These are phyloP conservation scores for Mesorhabditis sp. DNA, from an alignment of 2,888 invertebrate genomes.

Conservation along the genomic window DNA sequence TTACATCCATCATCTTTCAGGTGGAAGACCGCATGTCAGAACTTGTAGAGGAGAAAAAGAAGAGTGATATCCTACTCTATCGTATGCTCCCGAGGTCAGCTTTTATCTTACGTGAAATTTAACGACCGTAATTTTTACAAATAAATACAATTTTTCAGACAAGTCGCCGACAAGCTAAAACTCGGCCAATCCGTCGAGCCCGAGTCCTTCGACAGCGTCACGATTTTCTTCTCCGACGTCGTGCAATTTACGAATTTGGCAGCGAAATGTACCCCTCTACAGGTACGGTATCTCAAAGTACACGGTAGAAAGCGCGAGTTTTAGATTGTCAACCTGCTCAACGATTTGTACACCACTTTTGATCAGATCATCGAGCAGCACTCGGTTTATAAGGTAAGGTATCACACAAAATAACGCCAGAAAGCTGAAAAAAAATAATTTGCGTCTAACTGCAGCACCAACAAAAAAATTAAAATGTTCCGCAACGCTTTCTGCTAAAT, in stretches of 20 bases:
- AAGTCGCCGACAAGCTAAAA: slow-evolving; percentile 49
- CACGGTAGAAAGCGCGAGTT: background rate
- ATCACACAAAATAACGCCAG: no score
- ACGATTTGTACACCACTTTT: slow-evolving; percentile 53
- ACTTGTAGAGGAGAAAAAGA: slow-evolving; percentile 51
- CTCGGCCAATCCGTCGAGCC: slow-evolving; percentile 46
- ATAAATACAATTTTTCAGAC: no score
- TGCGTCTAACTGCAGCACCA: background rate
- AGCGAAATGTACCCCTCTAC: slow-evolving; percentile 43
- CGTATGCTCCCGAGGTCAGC: slow-evolving; percentile 48
- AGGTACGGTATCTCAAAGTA: slow-evolving; percentile 13
- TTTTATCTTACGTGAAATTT: no score
- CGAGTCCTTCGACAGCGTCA: slow-evolving; percentile 44
- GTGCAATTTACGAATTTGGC: slow-evolving; percentile 48
- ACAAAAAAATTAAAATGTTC: background rate
- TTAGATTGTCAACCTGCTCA: slow-evolving; percentile 49
- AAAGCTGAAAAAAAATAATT: background rate
- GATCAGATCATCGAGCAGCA: slow-evolving; percentile 49
- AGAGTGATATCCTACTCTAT: slow-evolving; percentile 46
- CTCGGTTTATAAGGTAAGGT: slow-evolving; percentile 47
- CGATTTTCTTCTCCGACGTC: slow-evolving; percentile 50
- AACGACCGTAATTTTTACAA: no score
- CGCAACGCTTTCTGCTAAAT: no score
- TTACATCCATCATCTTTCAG: background rate
- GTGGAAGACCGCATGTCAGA: slow-evolving; percentile 45